These are phyloP conservation scores for Orchestes rusci DNA, from an alignment of 2,888 invertebrate species.

Conservation along the genomic window DNA sequence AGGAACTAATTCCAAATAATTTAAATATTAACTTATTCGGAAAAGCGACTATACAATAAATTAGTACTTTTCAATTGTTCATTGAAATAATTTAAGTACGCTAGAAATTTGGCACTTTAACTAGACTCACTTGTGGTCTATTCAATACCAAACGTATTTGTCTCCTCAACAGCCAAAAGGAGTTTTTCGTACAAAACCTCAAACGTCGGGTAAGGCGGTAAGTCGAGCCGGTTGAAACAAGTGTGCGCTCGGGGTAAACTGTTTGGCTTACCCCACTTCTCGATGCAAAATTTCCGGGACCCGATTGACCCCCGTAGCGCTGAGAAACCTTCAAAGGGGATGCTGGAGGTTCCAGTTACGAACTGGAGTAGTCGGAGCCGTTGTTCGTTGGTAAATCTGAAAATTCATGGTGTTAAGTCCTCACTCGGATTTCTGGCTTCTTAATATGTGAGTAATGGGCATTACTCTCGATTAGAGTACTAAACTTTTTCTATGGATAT, in stretches of 20 bases:
- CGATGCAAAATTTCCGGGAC: constrained; percentile 91
- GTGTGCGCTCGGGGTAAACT: constrained; percentile 94
- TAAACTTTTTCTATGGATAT: no score
- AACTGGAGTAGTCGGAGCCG: constrained; percentile 88
- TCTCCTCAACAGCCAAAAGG: constrained; percentile 89
- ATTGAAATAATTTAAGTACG: no score
- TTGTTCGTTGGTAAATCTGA: constrained; percentile 88
- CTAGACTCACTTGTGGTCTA: constrained; percentile 48
- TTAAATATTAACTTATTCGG: constrained; percentile 31
- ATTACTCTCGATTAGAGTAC: no score
- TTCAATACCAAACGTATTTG: constrained; percentile 94
- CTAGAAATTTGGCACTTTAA: no score
- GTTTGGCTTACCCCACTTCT: constrained; percentile 94
- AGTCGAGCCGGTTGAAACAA: constrained; percentile 94
- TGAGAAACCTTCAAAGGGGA: constrained; percentile 96
- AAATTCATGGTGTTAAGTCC: constrained; percentile 20
- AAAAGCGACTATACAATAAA: no score
- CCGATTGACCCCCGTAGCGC: constrained; percentile 93
- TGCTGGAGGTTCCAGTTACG: constrained; percentile 96
- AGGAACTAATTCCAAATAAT: constrained; percentile 26
- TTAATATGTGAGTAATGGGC: no score
- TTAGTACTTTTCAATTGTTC: no score
- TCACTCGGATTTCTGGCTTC: no score
- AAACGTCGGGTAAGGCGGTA: constrained; percentile 91
- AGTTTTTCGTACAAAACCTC: constrained; percentile 88